Percentiles rank a stretch among this genome's conserved stretches.
These are phyloP conservation scores for Papilio glaucus DNA, from an alignment of 1,140 invertebrate species.

Conservation along the genomic window DNA sequence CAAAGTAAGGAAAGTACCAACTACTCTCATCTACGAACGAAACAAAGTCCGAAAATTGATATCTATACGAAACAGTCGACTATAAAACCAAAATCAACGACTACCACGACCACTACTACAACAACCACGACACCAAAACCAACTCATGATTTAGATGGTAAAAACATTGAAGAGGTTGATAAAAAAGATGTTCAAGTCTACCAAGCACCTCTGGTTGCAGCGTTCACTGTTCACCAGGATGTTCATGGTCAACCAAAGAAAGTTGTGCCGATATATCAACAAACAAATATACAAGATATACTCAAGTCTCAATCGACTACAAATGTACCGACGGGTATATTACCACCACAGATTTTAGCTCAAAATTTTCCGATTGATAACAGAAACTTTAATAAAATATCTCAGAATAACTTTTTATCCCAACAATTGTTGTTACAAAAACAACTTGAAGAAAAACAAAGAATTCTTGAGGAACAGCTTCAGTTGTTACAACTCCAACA, in stretches of 20 bases:
- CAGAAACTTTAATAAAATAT: slow-evolving; percentile 48
- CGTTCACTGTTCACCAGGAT: slow-evolving; percentile 93
- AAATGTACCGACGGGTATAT: slow-evolving; percentile 54
- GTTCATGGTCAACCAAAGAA: slow-evolving; percentile 89
- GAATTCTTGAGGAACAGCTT: slow-evolving; percentile 87
- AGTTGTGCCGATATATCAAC: slow-evolving; percentile 86
- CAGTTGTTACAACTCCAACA: slow-evolving; percentile 87
- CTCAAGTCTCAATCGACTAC: slow-evolving; percentile 52
- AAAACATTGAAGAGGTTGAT: slow-evolving; percentile 86
- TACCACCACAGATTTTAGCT: slow-evolving; percentile 63
- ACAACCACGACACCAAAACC: slow-evolving; percentile 85
- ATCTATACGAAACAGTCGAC: slow-evolving; percentile 52
- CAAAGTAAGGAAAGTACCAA: slow-evolving; percentile 69
- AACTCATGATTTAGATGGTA: slow-evolving; percentile 85
- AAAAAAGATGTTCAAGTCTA: slow-evolving; percentile 91
- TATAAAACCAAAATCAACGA: slow-evolving; percentile 59
- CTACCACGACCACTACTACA: slow-evolving; percentile 80
- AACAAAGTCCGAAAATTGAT: slow-evolving; percentile 58
- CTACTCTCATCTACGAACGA: slow-evolving; percentile 73
- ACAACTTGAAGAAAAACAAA: slow-evolving; percentile 87
- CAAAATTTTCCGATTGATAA: slow-evolving; percentile 39
- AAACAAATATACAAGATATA: slow-evolving; percentile 56
- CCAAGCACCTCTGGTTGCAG: slow-evolving; percentile 90
- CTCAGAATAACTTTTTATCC: slow-evolving; percentile 61
- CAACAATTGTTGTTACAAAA: slow-evolving; percentile 83